phyloP scores from a whole-genome alignment of 2,888 invertebrate genomes.

The Nymphalis c-album region DNA sequence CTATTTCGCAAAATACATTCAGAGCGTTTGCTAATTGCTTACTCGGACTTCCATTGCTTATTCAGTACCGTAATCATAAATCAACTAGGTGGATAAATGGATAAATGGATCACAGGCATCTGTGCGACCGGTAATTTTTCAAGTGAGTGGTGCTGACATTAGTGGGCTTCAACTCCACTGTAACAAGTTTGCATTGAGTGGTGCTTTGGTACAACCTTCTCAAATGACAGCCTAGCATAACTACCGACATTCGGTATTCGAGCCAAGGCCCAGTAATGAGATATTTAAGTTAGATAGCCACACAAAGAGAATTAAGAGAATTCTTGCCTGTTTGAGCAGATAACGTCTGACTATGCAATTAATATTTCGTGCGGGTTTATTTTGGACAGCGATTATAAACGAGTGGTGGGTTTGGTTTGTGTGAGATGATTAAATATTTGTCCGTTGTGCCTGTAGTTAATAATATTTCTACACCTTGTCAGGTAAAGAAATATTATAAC shows the following conservation, averaged over 20 bases:
- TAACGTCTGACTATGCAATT: constrained; percentile 55
- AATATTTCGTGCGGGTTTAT: constrained; percentile 42
- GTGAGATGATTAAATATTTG: constrained; percentile 25
- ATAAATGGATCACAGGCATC: constrained; percentile 49
- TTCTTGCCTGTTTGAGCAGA: constrained; percentile 55
- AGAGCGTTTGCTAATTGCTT: constrained; percentile 31
- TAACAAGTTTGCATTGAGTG: constrained; percentile 77
- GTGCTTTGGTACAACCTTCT: constrained; percentile 74
- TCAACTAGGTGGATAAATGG: constrained; percentile 43
- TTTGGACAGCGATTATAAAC: constrained; percentile 19
- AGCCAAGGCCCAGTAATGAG: constrained; percentile 79
- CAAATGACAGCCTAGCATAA: constrained; percentile 76
- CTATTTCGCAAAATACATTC: constrained; percentile 35
- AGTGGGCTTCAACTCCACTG: constrained; percentile 46
- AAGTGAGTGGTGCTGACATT: constrained; percentile 51
- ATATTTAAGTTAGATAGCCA: constrained; percentile 72
- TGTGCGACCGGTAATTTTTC: constrained; percentile 48
- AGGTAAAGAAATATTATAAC: neutral
- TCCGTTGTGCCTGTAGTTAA: constrained; percentile 15
- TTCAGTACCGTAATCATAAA: constrained; percentile 44
- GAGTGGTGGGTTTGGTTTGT: constrained; percentile 24
- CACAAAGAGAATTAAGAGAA: constrained; percentile 67
- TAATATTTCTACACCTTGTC: constrained; percentile 14
- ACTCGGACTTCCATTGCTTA: constrained; percentile 22
- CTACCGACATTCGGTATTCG: constrained; percentile 76